Base-by-base conservation (phyloP, 1,140 invertebrate genomes). In the Zaprionus ornatus region DNA sequence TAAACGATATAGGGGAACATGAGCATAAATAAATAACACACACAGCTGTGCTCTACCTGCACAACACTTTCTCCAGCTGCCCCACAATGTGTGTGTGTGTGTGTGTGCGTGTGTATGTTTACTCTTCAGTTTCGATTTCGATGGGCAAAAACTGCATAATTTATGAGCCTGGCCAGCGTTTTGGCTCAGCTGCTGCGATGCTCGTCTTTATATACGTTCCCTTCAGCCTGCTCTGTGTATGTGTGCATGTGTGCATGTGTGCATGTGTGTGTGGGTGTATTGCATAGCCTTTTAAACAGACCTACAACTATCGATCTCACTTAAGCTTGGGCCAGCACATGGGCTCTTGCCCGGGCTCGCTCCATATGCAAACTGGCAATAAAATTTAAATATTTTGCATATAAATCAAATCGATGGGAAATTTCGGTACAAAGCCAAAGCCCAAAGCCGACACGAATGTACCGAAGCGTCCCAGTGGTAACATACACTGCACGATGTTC, bases 381-480 rank as follows among this genome's bases (percentile, higher is more conserved):
- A 88, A 88, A 88, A 88, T 88, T 88, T 88, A 88, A 88, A 88
- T 88, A 88, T 88, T 88, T 90, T 88, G 71, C 84, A 84, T 88
- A 90, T 88, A 88, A 88, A 88, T 88, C 85, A 88, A 88, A 88
- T 88, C 84, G 84, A 88, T 88, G 80, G 67, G 79, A 83, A 88
- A 77, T 88, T 87, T 87, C 77, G 83, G 83, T 71, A 74, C 67
- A 88, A 83, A 80, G 65, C 55, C 48, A 66, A 76, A 48, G 50
- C 37, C 29, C 50, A 74, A 74, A 68, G 56, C 48, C 37, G 35
- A 25, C 29, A 63, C n/a, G 45, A 62, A 23, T 50, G 17, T 50
- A 62, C 23, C 67, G 13, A 25, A 40, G 27, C 60, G 35, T 45
- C 50, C 62, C 61, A 48, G 45, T 23, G 19, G 45, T 50, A 50